Base-by-base conservation (phyloP, 2,888 invertebrate species). In the Cheilosia soror region DNA sequence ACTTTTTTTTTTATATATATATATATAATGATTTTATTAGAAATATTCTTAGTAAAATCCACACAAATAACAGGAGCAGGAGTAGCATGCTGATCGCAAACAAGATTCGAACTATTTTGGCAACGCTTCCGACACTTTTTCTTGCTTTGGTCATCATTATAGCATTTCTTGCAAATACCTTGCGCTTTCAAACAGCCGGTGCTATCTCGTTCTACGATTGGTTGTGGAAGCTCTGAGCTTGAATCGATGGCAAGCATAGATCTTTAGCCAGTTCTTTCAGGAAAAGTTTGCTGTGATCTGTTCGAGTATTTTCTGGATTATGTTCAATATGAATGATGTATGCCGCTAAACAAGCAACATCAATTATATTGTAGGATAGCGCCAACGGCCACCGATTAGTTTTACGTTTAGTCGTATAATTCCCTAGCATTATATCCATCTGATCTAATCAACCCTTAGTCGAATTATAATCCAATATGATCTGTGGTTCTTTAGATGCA, bases 321-420 rank as follows among this genome's bases (percentile, higher is more conserved):
- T 7, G 33, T 0, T 9, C 2, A 33, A 33, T 7, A 9, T 33
- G 7, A 33, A 33, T 7, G 7, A 7, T 33, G 5, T 42, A 42
- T 42, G 13, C 42, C 13, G 42, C 4, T 11, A 13, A 42, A 42
- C 42, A 42, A 42, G 42, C 42, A 42, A 42, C 42, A 47, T 47
- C 47, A 47, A 47, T 47, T 47, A 15, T 47, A n/a, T 15, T 47
- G 20, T 47, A 7, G 20, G 20, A 47, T 47, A 47, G 20, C 47
- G 47, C 47, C 7, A 47, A 47, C 47, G 20, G 47, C 47, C 7
- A 20, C 20, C 9, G 20, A 47, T 25, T 47, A 47, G 44, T 47
- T 47, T 47, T 47, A 47, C 44, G 20, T 47, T 47, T 15, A 7
- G n/a, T 42, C 42, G 42, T 42, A n/a, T n/a, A n/a, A 42, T 42